Evolutionary conservation across 1,140 invertebrate genomes (phyloP), one percentile per base, ranked within the genome.

Genomic region (Ips nitidus): DNA sequence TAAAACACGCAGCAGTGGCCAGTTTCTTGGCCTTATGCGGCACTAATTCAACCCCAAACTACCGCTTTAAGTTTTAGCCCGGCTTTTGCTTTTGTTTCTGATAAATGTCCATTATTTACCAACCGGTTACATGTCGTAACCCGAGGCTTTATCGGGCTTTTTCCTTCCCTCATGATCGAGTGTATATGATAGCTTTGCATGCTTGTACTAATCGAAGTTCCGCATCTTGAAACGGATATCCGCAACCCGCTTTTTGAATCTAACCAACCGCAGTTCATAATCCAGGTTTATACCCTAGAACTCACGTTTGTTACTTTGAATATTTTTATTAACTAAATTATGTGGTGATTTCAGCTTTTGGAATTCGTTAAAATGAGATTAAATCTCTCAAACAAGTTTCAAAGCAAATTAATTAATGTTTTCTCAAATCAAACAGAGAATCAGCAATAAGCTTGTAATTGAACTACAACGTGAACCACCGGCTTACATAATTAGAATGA

Each of bases 1-100:
- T 59, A 59, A 59, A 59, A 40, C 39, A 59, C 57, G 42, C 57
- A 59, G 57, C 57, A 42, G 57, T 59, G 57, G 57, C 38, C 57
- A 7, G 38, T 42, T 59, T 59, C 57, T 40, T 59, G 57, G 57
- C 41, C 41, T 59, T 40, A 38, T 59, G 7, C 38, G 40, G 8
- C 39, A 42, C 38, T 40, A 40, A 41, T 59, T 59, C 41, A 7
- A 41, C 57, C 2, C 41, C n/a, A 40, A 59, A 42, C 42, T 38
- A 36, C 57, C 57, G 57, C 57, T 55, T 22, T 50, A 59, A 59
- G 39, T 59, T 59, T 59, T n/a, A 59, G 57, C 38, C 57, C 22
- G 42, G 42, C 38, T 59, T 41, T 59, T 59, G 57, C 42, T 59
- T 59, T 41, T 36, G 57, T 7, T 59, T 41, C 3, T 59, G 57